These are phyloP conservation scores for Synanceia verrucosa DNA, from an alignment of 2,797 vertebrate genomes.

Conservation along the genomic window DNA sequence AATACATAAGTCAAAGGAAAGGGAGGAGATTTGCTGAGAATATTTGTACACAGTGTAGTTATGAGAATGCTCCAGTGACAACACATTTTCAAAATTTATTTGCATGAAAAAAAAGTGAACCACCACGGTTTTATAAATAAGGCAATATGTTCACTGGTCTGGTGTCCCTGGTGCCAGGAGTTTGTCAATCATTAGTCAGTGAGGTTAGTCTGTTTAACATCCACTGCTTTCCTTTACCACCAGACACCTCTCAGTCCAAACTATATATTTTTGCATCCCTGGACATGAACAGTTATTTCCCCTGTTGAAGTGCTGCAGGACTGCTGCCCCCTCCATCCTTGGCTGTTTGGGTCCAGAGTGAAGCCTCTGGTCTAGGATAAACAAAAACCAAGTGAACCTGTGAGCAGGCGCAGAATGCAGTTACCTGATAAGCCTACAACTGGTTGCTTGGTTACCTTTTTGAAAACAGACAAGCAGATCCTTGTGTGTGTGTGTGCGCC, in stretches of 20 bases:
- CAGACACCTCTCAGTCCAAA: neutral
- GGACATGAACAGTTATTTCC: neutral
- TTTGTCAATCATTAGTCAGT: neutral
- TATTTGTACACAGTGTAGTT: neutral
- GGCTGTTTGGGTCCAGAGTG: slow-evolving; percentile 35
- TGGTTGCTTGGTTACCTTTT: slow-evolving; percentile 82
- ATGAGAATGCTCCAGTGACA: neutral
- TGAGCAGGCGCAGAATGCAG: slow-evolving; percentile 52
- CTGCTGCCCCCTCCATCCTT: neutral
- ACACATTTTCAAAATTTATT: neutral
- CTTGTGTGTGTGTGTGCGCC: slow-evolving; percentile 17
- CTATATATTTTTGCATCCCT: neutral
- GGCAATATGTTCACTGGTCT: neutral
- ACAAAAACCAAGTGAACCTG: slow-evolving; percentile 41
- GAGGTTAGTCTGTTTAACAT: neutral
- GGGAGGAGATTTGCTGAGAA: neutral
- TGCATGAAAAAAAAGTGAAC: neutral
- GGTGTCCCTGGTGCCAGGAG: neutral
- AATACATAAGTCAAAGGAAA: neutral
- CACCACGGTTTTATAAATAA: neutral
- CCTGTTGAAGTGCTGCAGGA: neutral
- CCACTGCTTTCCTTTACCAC: neutral
- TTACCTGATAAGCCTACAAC: slow-evolving; percentile 78
- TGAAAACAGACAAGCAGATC: slow-evolving; percentile 68
- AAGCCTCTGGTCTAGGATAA: slow-evolving; percentile 39